phyloP scores from a whole-genome alignment of 2,113 vertebrate species.

The Erythrocercus mccallii region DNA sequence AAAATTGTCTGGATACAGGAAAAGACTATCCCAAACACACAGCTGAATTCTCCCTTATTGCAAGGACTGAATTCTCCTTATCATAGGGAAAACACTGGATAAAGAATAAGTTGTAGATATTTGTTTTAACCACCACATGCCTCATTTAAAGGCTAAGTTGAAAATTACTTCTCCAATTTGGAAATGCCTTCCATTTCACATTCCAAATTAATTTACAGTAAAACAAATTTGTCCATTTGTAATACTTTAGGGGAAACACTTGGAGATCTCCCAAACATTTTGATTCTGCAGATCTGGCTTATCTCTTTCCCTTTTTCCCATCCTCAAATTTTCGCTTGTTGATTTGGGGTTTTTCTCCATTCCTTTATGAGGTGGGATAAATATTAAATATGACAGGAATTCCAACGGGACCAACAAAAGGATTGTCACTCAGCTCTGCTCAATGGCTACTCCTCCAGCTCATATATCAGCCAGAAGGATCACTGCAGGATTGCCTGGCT shows the following conservation, averaged over 20 bases:
- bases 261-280: constrained; percentile 4
- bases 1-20: not conserved
- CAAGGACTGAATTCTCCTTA: not conserved
- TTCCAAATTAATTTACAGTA: constrained; percentile 1
- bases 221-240: not conserved
- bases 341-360: not conserved
- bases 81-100: not conserved
- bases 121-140: not conserved
- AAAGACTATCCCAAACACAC: not conserved
- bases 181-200: not conserved
- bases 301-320: not conserved
- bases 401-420: not conserved
- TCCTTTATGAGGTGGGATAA: not conserved
- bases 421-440: not conserved
- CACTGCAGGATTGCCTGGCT: not conserved
- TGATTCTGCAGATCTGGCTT: not conserved
- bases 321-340: not conserved
- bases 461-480: not conserved
- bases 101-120: not conserved
- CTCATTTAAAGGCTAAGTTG: not conserved
- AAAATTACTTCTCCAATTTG: constrained; percentile 1
- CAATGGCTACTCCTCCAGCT: not conserved
- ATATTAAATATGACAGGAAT: constrained; percentile 4
- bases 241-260: not conserved
- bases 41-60: not conserved